Evolutionary conservation across 2,113 vertebrate species (phyloP).

Genomic region (Ibidorhyncha struthersii): DNA sequence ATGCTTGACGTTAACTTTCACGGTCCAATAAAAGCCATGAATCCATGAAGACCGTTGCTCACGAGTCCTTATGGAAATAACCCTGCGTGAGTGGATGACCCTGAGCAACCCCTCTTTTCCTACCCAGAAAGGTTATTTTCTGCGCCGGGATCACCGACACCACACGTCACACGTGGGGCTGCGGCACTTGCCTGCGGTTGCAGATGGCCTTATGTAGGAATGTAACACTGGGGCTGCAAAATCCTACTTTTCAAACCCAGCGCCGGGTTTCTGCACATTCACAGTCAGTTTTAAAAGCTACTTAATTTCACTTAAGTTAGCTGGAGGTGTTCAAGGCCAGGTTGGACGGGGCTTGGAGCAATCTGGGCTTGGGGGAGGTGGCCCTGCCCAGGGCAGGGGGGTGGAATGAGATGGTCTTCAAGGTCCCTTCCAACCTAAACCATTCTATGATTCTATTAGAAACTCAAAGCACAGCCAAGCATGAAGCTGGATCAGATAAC

Average conservation of each 20-base stretch:
- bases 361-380: too few species aligned
- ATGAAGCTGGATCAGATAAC: background rate
- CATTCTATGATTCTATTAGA: background rate
- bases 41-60: background rate
- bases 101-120: background rate
- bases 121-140: background rate
- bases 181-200: rapidly evolving
- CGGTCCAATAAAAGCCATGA: background rate
- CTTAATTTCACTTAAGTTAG: background rate
- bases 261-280: background rate
- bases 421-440: too few species aligned
- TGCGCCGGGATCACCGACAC: rapidly evolving
- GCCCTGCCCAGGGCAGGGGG: too few species aligned
- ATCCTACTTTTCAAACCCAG: background rate
- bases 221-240: background rate
- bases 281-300: background rate
- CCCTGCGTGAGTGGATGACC: rapidly evolving
- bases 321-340: too few species aligned
- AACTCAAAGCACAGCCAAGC: background rate
- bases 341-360: too few species aligned
- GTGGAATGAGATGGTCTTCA: too few species aligned
- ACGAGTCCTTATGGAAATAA: background rate
- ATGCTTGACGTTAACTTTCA: background rate
- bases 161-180: rapidly evolving
- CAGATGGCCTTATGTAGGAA: background rate